Base-by-base conservation (phyloP, 1,140 invertebrate genomes). In the Nasonia vitripennis region DNA sequence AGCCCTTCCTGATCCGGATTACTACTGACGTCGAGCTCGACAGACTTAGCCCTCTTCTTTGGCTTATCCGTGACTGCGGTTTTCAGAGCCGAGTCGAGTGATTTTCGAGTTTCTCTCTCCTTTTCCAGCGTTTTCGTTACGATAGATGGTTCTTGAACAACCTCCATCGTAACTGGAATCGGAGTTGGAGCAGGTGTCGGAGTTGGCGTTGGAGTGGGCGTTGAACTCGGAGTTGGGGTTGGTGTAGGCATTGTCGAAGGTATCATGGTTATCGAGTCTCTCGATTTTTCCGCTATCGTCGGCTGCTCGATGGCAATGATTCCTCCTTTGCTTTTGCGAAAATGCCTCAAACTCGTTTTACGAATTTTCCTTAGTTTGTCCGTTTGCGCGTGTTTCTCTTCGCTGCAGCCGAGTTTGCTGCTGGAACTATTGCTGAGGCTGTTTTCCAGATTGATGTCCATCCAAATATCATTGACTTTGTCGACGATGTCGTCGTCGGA, bases 381-480 rank as follows among this genome's bases (percentile, higher is more conserved):
- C 0, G 45, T 83, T 80, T 78, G 81, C n/a, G 74, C 55, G n/a
- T 83, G 81, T 34, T 83, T 86, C 17, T 85, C 80, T 62, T 83
- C 75, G 45, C 12, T 84, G 2, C 20, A 34, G 1, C 75, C 41
- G 0, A 82, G 3, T 73, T 74, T 81, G 20, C 37, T 70, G 23
- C 1, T 34, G 27, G 45, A 20, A 75, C 80, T 78, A 81, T 51
- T 81, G 10, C n/a, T 68, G 1, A 86, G 68, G 77, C 83, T 88
- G 11, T 78, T 75, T 51, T 89, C 88, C 5, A 88, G 34, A 81
- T 87, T 85, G 74, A 88, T 89, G 31, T 90, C 88, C 68, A 88
- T 86, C 91, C 90, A 91, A 68, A 90, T 89, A 55, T 89, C 86
- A 81, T 89, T 87, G n/a, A 89, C 88, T 75, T 90, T 88, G 70